Evolutionary conservation across 2,113 vertebrate species (phyloP), one percentile per base, ranked within the genome.

Genomic region (Colossoma macropomum): DNA sequence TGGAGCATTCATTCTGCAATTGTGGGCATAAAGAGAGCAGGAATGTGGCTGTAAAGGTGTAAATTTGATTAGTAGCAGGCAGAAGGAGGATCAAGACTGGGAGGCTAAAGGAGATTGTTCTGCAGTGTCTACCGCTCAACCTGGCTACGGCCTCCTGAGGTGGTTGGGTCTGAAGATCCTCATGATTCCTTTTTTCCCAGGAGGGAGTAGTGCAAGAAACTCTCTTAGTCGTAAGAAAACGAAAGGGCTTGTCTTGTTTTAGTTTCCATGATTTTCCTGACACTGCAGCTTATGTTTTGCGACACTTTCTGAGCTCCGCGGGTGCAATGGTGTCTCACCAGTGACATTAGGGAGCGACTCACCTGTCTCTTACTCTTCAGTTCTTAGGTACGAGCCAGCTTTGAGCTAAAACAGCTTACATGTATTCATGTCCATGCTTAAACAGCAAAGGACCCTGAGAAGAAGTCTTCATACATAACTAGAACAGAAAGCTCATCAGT

Each of bases 101-200:
- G 76, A 30, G 50, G 75, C 72, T 38, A 41, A 41, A 28, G 30
- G 34, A 38, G 34, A 38, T 38, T 38, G 34, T 38, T 48, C 69
- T 25, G 34, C 25, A 23, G 56, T 65, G 59, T 85, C 77, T 71
- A 70, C 45, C 65, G 59, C 19, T 77, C 66, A 50, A 52, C 30
- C 38, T 41, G 7, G 7, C 34, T 38, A 7, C 7, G 34, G n/a
- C n/a, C n/a, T n/a, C n/a, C n/a, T 71, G 60, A 60, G 79, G 74
- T 9, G 15, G 30, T 17, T 32, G 27, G 65, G 5, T 32, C 2
- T 13, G 65, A 34, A 30, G 65, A 34, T 5, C 15, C 16, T 68
- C 16, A 34, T 30, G 27, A 30, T 68, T 4, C 13, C 10, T 50
- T 50, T 50, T 50, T 38, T 38, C 34, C 34, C 48, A 50, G 4